Percentiles rank a stretch among this genome's conserved stretches.
phyloP scores from a whole-genome alignment of 2,113 vertebrate species.

The Malurus melanocephalus region DNA sequence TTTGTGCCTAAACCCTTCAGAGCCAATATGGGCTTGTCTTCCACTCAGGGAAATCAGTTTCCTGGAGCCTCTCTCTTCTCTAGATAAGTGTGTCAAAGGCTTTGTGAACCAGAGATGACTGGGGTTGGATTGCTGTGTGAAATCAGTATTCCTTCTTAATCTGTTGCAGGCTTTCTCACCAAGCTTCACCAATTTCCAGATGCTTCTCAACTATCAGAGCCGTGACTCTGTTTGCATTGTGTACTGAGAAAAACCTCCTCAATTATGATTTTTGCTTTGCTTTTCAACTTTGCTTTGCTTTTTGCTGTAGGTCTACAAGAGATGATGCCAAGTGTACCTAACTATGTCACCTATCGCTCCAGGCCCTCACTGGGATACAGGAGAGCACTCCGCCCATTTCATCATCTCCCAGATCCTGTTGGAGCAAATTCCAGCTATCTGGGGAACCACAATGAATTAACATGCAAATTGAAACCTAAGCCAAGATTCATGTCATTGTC shows the following conservation, averaged over 20 bases:
- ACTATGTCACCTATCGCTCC: neutral
- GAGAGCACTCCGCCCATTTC: neutral
- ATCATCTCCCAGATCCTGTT: constrained; percentile 5
- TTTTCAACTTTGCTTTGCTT: neutral
- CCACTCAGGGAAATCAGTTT: neutral
- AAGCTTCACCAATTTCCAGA: neutral
- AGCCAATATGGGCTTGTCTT: neutral
- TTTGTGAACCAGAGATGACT: neutral
- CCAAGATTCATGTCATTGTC: constrained; percentile 26
- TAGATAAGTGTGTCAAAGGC: neutral
- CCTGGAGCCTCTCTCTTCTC: neutral
- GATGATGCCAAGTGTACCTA: neutral
- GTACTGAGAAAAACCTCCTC: neutral
- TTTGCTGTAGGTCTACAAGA: neutral
- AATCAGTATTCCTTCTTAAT: neutral
- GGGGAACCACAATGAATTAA: constrained; percentile 30
- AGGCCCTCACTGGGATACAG: neutral
- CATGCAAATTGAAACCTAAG: constrained; percentile 37
- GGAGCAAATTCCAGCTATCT: constrained; percentile 24
- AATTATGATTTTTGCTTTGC: neutral
- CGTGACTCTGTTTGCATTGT: neutral
- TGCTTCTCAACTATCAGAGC: neutral
- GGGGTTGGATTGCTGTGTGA: neutral
- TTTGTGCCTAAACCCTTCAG: neutral
- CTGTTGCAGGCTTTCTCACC: neutral